Evolutionary conservation across 1,140 invertebrate species (phyloP), one percentile per base, ranked within the genome.

Genomic region (Zaprionus nigranus): DNA sequence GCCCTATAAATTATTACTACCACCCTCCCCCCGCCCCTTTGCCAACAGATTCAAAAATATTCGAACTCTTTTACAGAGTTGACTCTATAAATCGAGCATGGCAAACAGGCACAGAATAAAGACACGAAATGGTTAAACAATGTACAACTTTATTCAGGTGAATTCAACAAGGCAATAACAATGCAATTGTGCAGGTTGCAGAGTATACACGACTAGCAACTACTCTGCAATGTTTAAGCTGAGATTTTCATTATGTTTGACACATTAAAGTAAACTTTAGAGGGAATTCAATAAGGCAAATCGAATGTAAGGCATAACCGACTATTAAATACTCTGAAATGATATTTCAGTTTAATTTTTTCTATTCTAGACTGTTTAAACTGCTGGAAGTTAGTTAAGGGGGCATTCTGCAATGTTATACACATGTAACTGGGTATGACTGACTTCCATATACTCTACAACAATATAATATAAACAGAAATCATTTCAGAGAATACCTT

Each of bases 1-100:
- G 20, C 46, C 46, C 79, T 81, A 88, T 87, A 84, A 88, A 88
- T 87, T 83, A 87, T 87, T 74, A 78, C 30, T 9, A 57, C n/a
- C 38, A 3, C 40, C n/a, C 40, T 17, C n/a, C 6, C n/a, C n/a
- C n/a, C 6, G 6, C n/a, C n/a, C 40, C 9, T 34, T 34, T 34
- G 30, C 30, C 2, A 0, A 11, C 0, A 34, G 2, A 34, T 3
- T 22, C 74, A 67, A 76, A 68, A 75, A 79, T 81, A 57, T 71
- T 80, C 76, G 78, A 46, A 61, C 81, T 78, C 51, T 83, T 79
- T 70, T 62, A 30, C 59, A 53, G 64, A 61, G 56, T 53, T 9
- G 6, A 63, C 66, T 85, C 79, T 79, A 79, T 85, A 79, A 76
- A 84, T 68, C 74, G 74, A 6, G 64, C 65, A 73, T 81, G 71